Evolutionary conservation across 1,140 invertebrate genomes (phyloP).

Genomic region (Dendrolimus punctatus): DNA sequence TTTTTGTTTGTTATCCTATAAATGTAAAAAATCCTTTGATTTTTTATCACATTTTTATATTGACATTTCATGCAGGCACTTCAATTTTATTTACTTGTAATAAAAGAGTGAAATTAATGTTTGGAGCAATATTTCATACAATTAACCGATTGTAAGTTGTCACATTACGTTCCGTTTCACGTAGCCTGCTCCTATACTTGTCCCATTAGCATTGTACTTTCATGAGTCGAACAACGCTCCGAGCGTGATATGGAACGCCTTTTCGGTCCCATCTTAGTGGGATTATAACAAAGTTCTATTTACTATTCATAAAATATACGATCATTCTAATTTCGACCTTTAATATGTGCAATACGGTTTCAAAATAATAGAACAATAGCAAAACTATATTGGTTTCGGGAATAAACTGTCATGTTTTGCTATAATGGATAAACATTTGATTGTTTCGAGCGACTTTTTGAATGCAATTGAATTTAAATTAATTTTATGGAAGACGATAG

Average conservation of each 20-base stretch:
- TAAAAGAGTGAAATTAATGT: too few relatives aligned
- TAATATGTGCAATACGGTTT: too few relatives aligned
- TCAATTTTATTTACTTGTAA: too few relatives aligned
- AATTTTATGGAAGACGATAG: too few relatives aligned
- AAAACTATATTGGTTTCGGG: conserved; percentile 8
- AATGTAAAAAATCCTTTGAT: too few relatives aligned
- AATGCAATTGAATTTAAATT: conserved; percentile 5
- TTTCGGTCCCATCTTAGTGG: conserved; percentile 22
- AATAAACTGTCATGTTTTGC: conserved; percentile 25
- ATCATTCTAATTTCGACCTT: too few relatives aligned
- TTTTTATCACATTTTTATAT: too few relatives aligned
- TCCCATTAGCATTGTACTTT: conserved; percentile 57
- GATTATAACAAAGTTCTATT: conserved; percentile 18
- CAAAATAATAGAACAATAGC: background rate
- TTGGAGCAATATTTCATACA: conserved; percentile 5
- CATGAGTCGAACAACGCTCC: conserved; percentile 37
- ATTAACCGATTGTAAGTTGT: conserved; percentile 30
- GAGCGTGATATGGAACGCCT: conserved; percentile 55
- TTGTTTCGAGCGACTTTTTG: conserved; percentile 24
- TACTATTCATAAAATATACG: background rate
- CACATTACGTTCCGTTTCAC: conserved; percentile 42
- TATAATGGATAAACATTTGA: conserved; percentile 34
- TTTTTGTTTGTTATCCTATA: too few relatives aligned
- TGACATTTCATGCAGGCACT: too few relatives aligned
- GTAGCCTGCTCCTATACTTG: conserved; percentile 26